These are phyloP conservation scores for Chymomyza amoena DNA, from an alignment of 2,888 invertebrate species.

Conservation along the genomic window DNA sequence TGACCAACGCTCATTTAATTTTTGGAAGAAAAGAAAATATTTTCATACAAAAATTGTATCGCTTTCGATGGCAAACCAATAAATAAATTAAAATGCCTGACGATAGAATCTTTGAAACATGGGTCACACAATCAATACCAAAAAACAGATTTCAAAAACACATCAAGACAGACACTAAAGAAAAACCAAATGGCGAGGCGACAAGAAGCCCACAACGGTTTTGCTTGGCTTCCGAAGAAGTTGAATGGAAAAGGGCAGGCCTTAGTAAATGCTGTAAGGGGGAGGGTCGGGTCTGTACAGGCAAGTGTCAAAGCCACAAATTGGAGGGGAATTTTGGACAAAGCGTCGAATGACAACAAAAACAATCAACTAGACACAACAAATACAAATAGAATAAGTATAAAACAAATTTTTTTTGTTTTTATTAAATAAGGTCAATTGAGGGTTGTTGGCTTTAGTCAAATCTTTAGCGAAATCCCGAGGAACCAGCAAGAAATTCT, in stretches of 20 bases:
- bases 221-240: conserved; percentile 70
- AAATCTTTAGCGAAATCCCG: not conserved
- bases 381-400: conserved; percentile 6
- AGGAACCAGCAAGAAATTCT: not conserved
- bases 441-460: not conserved
- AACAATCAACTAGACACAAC: conserved; percentile 42
- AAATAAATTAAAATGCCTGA: not conserved
- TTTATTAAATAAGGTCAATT: not conserved
- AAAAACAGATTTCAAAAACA: not conserved
- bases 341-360: conserved; percentile 6
- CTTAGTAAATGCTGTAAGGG: conserved; percentile 29
- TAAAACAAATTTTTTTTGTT: too few relatives aligned
- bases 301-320: not conserved
- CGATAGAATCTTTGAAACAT: not conserved
- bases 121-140: conserved; percentile 1
- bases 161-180: not conserved
- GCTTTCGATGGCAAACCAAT: not conserved
- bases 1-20: not conserved
- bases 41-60: not conserved
- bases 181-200: conserved; percentile 35
- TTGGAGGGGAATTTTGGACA: not conserved
- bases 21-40: not conserved
- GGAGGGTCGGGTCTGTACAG: too few relatives aligned
- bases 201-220: conserved; percentile 62
- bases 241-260: conserved; percentile 52